Conservation (phyloP, 2,113 vertebrate genomes). For the Daboia siamensis region DNA sequence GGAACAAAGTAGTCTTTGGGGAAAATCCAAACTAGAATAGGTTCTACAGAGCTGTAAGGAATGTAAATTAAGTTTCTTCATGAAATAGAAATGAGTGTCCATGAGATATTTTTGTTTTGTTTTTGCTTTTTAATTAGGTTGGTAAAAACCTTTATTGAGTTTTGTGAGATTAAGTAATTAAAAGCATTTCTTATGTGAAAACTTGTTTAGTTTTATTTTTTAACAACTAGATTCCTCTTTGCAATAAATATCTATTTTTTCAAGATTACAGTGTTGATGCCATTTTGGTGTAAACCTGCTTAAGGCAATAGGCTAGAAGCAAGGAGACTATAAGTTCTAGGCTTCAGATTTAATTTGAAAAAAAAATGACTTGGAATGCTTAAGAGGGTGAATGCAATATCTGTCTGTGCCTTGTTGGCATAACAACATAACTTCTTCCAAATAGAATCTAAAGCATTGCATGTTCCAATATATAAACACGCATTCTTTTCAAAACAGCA, state of each 20-base stretch:
- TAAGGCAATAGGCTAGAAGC: background rate
- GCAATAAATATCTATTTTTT: background rate
- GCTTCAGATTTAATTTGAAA: too few relatives aligned
- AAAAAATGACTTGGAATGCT: too few relatives aligned
- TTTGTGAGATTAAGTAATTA: constrained; percentile 37
- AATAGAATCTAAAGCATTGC: too few relatives aligned
- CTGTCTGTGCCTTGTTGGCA: too few relatives aligned
- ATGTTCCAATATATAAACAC: too few relatives aligned
- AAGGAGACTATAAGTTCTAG: background rate
- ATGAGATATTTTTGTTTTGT: background rate
- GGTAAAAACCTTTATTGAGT: constrained; percentile 32
- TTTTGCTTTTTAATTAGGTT: constrained; percentile 22
- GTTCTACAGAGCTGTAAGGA: constrained; percentile 38
- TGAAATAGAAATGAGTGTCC: constrained; percentile 22
- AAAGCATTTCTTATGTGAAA: constrained; percentile 12
- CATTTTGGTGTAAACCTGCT: background rate
- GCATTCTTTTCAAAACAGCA: background rate
- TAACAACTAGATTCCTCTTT: background rate
- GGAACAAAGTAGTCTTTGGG: constrained; percentile 26
- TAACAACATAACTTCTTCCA: too few relatives aligned
- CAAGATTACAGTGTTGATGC: background rate
- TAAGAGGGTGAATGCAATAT: too few relatives aligned
- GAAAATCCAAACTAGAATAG: constrained; percentile 9
- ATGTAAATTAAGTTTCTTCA: constrained; percentile 27
- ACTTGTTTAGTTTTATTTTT: background rate